A percentile compares a stretch with the other conserved stretches of the same genome.
Evolutionary conservation across 2,113 vertebrate species (phyloP).

Genomic region (Caracal caracal): DNA sequence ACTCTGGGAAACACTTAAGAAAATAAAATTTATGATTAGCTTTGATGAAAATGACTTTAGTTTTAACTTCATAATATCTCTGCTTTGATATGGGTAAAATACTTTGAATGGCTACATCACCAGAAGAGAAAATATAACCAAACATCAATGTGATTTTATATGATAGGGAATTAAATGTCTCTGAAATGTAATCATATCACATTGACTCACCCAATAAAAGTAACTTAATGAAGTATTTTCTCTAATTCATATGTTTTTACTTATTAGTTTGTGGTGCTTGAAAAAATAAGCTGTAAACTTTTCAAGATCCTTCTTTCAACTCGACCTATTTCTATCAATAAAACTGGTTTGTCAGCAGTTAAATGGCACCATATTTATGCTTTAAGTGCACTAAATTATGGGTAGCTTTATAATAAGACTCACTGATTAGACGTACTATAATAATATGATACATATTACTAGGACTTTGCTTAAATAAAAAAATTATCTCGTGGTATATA

Average conservation of each 20-base stretch:
- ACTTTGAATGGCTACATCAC: slow-evolving; percentile 74
- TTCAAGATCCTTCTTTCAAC: slow-evolving; percentile 70
- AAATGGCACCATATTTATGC: slow-evolving; percentile 66
- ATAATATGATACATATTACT: slow-evolving; percentile 56
- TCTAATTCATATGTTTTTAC: slow-evolving; percentile 78
- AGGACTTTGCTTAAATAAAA: slow-evolving; percentile 56
- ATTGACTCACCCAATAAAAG: slow-evolving; percentile 78
- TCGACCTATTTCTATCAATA: slow-evolving; percentile 65
- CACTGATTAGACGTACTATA: slow-evolving; percentile 66
- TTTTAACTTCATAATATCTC: slow-evolving; percentile 72
- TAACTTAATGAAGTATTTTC: slow-evolving; percentile 66
- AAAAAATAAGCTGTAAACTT: slow-evolving; percentile 71
- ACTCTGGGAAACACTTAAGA: slow-evolving; percentile 62
- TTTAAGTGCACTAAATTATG: slow-evolving; percentile 62
- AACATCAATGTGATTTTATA: slow-evolving; percentile 71
- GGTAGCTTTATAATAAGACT: slow-evolving; percentile 66
- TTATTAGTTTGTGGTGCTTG: slow-evolving; percentile 75
- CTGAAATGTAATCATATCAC: slow-evolving; percentile 74
- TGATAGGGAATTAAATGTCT: slow-evolving; percentile 62
- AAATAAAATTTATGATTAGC: slow-evolving; percentile 74
- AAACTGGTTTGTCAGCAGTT: slow-evolving; percentile 72
- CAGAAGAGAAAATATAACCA: slow-evolving; percentile 77
- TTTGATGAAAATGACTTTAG: slow-evolving; percentile 80
- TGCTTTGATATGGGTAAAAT: slow-evolving; percentile 70
- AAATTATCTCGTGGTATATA: slow-evolving; percentile 20